A percentile compares a stretch with the other conserved stretches of the same genome.
Conservation (phyloP, 2,888 invertebrate genomes). For the Spisula subtruncata region DNA sequence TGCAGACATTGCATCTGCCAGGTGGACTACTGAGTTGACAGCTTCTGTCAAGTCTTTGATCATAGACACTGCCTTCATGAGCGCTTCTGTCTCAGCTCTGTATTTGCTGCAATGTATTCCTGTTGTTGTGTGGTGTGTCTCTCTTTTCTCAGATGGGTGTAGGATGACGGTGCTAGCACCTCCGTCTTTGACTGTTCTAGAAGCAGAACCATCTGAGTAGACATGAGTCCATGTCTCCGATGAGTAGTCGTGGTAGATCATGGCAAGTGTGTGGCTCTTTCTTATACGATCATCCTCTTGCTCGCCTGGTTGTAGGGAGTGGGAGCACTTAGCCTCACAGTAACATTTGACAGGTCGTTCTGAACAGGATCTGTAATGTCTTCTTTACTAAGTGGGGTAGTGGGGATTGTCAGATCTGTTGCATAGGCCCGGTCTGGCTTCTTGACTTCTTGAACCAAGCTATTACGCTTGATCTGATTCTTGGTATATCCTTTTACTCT, state of each 20-base stretch:
- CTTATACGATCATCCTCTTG: not conserved
- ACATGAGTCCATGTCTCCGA: not conserved
- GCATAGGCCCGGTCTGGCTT: not conserved
- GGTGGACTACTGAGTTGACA: no score
- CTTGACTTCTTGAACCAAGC: conserved; percentile 38
- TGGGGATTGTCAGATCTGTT: not conserved
- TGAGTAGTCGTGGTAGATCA: not conserved
- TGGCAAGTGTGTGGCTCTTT: not conserved
- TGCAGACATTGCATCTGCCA: no score
- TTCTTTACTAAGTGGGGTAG: not conserved
- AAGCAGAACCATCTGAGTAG: not conserved
- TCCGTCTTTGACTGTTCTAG: not conserved
- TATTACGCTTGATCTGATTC: conserved; percentile 21
- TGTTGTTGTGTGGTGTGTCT: not conserved
- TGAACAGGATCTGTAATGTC: not conserved
- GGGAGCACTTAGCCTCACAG: not conserved
- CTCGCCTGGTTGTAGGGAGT: not conserved
- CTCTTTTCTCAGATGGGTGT: not conserved
- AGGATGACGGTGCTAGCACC: not conserved
- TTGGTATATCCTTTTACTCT: conserved; percentile 25
- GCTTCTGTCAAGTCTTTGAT: no score
- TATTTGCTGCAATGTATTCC: not conserved
- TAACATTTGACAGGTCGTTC: not conserved
- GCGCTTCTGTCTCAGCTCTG: no score
- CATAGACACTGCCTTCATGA: not conserved